These are phyloP conservation scores for Tachina lurida DNA, from an alignment of 2,888 invertebrate genomes.

Conservation along the genomic window DNA sequence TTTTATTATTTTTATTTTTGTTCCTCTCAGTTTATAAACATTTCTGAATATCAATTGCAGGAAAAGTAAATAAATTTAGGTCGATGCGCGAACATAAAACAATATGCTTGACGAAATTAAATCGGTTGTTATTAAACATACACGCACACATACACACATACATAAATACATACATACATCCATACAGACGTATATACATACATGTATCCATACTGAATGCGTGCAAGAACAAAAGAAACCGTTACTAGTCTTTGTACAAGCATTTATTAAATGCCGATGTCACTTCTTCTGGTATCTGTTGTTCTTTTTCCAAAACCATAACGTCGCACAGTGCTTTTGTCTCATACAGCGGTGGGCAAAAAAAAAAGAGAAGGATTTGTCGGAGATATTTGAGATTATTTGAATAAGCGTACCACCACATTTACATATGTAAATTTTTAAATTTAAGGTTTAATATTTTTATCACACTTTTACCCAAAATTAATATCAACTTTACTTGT, in stretches of 20 bases:
- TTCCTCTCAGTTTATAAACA: slow-evolving; percentile 14
- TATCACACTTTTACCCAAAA: no score
- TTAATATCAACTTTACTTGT: no score
- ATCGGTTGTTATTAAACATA: slow-evolving; percentile 24
- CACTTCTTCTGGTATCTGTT: background rate
- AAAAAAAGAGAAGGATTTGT: no score
- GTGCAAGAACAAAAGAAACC: background rate
- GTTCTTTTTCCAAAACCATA: background rate
- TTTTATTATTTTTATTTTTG: slow-evolving; percentile 12
- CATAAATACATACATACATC: background rate
- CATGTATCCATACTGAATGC: background rate
- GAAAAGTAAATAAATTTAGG: slow-evolving; percentile 40
- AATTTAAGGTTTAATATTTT: no score
- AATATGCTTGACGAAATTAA: slow-evolving; percentile 20
- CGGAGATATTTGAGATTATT: no score
- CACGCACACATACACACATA: background rate
- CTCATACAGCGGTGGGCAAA: no score
- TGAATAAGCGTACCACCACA: no score
- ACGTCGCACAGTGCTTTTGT: background rate
- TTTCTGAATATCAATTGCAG: slow-evolving; percentile 8
- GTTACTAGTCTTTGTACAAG: background rate
- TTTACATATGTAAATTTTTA: no score
- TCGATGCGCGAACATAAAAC: slow-evolving; percentile 30
- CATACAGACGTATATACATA: background rate
- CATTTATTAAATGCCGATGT: background rate